phyloP scores from a whole-genome alignment of 2,113 vertebrate genomes.

The Daubentonia madagascariensis region DNA sequence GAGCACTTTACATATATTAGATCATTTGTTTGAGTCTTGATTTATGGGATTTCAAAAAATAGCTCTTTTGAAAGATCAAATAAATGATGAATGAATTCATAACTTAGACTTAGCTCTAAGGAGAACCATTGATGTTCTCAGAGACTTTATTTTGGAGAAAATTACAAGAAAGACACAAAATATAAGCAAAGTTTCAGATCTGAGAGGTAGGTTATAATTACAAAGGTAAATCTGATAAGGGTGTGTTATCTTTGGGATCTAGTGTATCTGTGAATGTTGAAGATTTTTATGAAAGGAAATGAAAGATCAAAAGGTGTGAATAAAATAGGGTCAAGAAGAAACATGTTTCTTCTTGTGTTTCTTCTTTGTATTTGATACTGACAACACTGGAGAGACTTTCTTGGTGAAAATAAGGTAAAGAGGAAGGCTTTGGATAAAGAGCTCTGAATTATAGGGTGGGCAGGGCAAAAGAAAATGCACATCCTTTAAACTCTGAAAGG shows the following conservation, averaged over 20 bases:
- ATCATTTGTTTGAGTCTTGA: constrained; percentile 35
- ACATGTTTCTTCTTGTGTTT: no score
- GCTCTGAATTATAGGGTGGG: constrained; percentile 29
- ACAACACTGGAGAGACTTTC: constrained; percentile 47
- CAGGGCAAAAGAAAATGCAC: constrained; percentile 26
- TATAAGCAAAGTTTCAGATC: constrained; percentile 52
- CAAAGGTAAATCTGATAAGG: constrained; percentile 52
- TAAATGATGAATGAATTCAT: constrained; percentile 57
- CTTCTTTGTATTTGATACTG: constrained; percentile 50
- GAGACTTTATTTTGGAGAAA: constrained; percentile 55
- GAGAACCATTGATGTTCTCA: constrained; percentile 58
- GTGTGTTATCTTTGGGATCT: constrained; percentile 49
- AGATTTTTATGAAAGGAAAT: constrained; percentile 59
- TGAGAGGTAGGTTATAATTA: constrained; percentile 57
- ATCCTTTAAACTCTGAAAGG: constrained; percentile 45
- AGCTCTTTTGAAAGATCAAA: constrained; percentile 62
- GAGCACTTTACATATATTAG: constrained; percentile 26
- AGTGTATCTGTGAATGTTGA: constrained; percentile 39
- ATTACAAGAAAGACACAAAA: constrained; percentile 59
- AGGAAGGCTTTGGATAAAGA: constrained; percentile 57
- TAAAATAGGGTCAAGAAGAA: constrained; percentile 57
- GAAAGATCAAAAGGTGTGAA: constrained; percentile 60
- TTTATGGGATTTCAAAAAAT: constrained; percentile 35
- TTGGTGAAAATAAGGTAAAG: constrained; percentile 51
- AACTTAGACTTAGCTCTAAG: constrained; percentile 40